Conservation (phyloP, 1,140 invertebrate genomes). For the Hylyphantes graminicola region DNA sequence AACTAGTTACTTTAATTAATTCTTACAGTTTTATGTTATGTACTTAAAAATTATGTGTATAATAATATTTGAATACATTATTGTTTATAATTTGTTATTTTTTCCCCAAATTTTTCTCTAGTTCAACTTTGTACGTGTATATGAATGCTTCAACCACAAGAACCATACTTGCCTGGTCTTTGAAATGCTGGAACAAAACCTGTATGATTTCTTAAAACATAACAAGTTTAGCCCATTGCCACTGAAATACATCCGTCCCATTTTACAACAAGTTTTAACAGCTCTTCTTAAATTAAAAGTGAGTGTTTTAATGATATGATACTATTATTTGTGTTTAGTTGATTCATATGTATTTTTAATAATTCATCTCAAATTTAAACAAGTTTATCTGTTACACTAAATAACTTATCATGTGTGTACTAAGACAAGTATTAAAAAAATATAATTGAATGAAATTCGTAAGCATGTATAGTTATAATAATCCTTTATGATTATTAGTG, state of each 20-base stretch:
- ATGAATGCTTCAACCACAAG: conserved; percentile 99
- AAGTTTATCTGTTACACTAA: not conserved
- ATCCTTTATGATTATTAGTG: too few species aligned
- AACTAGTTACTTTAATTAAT: too few species aligned
- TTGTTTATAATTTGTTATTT: too few species aligned
- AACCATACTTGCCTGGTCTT: conserved; percentile 99
- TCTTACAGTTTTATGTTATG: too few species aligned
- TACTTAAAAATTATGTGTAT: too few species aligned
- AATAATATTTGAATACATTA: too few species aligned
- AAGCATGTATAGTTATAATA: not conserved
- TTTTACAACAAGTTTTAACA: conserved; percentile 97
- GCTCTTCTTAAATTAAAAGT: conserved; percentile 95
- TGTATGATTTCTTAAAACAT: conserved; percentile 99
- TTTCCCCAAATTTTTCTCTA: not conserved
- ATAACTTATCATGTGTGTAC: too few species aligned
- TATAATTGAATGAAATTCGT: not conserved
- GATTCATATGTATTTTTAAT: not conserved
- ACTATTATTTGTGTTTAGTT: not conserved
- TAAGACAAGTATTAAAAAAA: too few species aligned
- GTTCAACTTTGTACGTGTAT: conserved; percentile 96
- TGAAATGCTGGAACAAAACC: conserved; percentile 99
- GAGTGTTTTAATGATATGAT: not conserved
- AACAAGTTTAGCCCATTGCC: conserved; percentile 99
- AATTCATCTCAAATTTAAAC: not conserved
- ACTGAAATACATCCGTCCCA: conserved; percentile 96